These are phyloP conservation scores for Oxyscelio sp. DNA, from an alignment of 2,888 invertebrate species.

Conservation along the genomic window DNA sequence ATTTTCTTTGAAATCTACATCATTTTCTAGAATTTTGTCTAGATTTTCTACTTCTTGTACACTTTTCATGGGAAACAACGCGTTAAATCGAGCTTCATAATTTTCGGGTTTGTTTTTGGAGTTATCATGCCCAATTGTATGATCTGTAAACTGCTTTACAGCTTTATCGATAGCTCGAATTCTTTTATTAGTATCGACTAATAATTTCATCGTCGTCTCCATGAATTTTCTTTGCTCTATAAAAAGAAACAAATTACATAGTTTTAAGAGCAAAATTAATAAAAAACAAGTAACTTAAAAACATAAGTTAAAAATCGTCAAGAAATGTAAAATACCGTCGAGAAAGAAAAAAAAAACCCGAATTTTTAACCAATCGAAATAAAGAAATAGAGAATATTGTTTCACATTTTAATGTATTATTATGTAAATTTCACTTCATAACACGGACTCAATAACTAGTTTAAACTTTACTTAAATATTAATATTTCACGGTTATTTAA, in stretches of 20 bases:
- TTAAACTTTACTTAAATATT: too few species aligned
- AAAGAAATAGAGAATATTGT: neutral
- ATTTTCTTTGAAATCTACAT: constrained; percentile 11
- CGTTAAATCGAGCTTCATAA: constrained; percentile 18
- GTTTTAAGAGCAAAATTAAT: neutral
- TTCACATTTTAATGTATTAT: neutral
- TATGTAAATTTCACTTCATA: neutral
- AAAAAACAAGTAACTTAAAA: neutral
- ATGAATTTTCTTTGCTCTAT: neutral
- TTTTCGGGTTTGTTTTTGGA: neutral
- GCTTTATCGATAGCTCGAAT: constrained; percentile 1
- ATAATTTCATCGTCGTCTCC: neutral
- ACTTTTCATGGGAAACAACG: constrained; percentile 8
- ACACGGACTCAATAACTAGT: too few species aligned
- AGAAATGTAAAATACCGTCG: neutral
- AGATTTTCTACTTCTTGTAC: constrained; percentile 2
- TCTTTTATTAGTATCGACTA: neutral
- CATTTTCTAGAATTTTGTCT: constrained; percentile 13
- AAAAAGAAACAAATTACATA: neutral
- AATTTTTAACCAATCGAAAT: neutral
- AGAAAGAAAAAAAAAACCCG: neutral
- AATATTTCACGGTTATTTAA: too few species aligned
- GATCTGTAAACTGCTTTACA: neutral
- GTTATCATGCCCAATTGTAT: neutral
- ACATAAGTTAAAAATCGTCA: neutral